A percentile compares a stretch with the other conserved stretches of the same genome.
These are phyloP conservation scores for Trachelus troglodyta DNA, from an alignment of 2,888 invertebrate genomes.

Conservation along the genomic window DNA sequence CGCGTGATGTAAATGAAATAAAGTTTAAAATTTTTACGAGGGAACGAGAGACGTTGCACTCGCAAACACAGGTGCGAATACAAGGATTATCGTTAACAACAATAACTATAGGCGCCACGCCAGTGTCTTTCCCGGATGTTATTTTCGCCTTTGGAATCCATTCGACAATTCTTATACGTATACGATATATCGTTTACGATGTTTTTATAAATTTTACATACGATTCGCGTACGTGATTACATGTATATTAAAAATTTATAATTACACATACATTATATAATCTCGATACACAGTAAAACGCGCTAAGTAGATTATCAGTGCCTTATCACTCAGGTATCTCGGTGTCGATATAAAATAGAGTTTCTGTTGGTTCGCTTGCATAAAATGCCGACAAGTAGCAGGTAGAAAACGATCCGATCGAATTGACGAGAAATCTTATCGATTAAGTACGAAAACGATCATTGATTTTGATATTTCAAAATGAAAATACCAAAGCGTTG, in stretches of 20 bases:
- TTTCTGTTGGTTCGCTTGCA: background rate
- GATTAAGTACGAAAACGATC: conserved; percentile 13
- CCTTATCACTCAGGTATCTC: conserved; percentile 39
- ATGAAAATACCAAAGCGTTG: background rate
- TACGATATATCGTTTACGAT: background rate
- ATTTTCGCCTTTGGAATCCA: background rate
- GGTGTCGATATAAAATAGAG: conserved; percentile 21
- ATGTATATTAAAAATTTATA: background rate
- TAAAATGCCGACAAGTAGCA: background rate
- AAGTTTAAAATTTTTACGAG: background rate
- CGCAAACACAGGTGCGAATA: background rate
- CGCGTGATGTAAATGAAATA: background rate
- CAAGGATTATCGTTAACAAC: background rate
- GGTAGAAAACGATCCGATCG: background rate
- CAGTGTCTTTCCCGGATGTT: background rate
- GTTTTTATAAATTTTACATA: no score
- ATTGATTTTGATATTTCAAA: conserved; percentile 6
- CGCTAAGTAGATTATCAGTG: conserved; percentile 1
- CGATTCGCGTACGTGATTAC: no score
- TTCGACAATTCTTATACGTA: background rate
- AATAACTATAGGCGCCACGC: background rate
- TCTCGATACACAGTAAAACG: background rate
- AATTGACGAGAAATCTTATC: background rate
- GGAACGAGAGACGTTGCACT: background rate
- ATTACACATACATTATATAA: background rate